phyloP scores from a whole-genome alignment of 2,113 vertebrate genomes.

The Ibidorhyncha struthersii region DNA sequence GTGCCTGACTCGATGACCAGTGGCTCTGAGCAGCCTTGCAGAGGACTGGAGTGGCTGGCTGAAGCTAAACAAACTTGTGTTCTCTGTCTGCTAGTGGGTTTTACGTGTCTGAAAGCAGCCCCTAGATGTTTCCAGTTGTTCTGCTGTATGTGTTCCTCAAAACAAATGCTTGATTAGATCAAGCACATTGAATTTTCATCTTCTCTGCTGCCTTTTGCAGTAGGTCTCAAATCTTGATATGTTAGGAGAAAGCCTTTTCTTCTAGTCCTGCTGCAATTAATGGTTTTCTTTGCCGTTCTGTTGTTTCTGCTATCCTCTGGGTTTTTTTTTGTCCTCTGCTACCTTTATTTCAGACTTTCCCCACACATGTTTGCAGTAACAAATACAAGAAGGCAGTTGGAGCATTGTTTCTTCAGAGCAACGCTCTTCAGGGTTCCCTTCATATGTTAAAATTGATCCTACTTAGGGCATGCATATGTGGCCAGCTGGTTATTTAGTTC shows the following conservation, averaged over 20 bases:
- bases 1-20: rapidly evolving
- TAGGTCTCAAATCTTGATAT: background rate
- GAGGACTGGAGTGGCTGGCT: background rate
- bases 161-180: background rate
- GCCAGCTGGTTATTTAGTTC: background rate
- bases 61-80: background rate
- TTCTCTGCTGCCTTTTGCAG: background rate
- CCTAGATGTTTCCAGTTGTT: background rate
- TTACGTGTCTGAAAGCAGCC: background rate
- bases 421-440: background rate
- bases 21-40: background rate
- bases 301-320: background rate
- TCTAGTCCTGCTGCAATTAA: background rate
- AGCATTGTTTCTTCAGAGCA: background rate
- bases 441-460: background rate
- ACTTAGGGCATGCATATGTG: rapidly evolving
- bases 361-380: background rate
- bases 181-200: background rate
- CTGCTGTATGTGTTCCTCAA: background rate
- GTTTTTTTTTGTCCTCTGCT: background rate
- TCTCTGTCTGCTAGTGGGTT: background rate
- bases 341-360: background rate
- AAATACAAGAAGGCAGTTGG: background rate
- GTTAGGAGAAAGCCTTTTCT: background rate
- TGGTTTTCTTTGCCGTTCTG: background rate